These are phyloP conservation scores for Bicyclus anynana DNA, from an alignment of 1,140 invertebrate genomes.

Conservation along the genomic window DNA sequence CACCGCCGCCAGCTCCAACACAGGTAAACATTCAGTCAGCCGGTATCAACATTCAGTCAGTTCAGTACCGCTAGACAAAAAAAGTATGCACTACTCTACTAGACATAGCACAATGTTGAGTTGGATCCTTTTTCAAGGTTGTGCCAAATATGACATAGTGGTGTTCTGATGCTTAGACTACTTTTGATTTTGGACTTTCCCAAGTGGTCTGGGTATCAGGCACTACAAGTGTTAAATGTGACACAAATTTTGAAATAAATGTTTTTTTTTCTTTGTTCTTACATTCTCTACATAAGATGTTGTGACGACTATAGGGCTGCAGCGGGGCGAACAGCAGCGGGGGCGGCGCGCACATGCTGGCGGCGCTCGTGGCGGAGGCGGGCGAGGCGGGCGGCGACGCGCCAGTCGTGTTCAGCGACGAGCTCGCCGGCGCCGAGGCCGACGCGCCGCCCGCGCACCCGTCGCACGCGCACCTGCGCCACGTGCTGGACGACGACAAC, in stretches of 20 bases:
- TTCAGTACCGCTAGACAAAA: no score
- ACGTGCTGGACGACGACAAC: conserved; percentile 79
- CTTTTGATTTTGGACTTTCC: no score
- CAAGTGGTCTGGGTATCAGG: no score
- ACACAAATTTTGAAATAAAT: no score
- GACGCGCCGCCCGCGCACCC: conserved; percentile 45
- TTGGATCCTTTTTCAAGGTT: no score
- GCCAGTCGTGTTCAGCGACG: conserved; percentile 94
- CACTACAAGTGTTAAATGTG: no score
- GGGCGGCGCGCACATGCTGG: conserved; percentile 45
- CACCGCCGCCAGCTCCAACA: conserved; percentile 77
- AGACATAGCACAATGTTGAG: no score
- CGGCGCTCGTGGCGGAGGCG: conserved; percentile 50
- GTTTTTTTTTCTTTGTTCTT: no score
- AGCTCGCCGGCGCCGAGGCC: conserved; percentile 86
- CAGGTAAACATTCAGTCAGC: conserved; percentile 68
- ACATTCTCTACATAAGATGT: not conserved
- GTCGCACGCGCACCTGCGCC: conserved; percentile 32
- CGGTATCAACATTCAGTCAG: no score
- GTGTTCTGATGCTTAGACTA: no score
- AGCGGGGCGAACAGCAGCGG: conserved; percentile 14
- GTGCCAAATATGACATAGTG: no score
- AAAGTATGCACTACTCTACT: no score
- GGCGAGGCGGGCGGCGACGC: conserved; percentile 90
- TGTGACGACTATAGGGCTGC: not conserved